A percentile compares a stretch with the other conserved stretches of the same genome.
Conservation (phyloP, 2,113 vertebrate genomes). For the Dipodomys ordii region DNA sequence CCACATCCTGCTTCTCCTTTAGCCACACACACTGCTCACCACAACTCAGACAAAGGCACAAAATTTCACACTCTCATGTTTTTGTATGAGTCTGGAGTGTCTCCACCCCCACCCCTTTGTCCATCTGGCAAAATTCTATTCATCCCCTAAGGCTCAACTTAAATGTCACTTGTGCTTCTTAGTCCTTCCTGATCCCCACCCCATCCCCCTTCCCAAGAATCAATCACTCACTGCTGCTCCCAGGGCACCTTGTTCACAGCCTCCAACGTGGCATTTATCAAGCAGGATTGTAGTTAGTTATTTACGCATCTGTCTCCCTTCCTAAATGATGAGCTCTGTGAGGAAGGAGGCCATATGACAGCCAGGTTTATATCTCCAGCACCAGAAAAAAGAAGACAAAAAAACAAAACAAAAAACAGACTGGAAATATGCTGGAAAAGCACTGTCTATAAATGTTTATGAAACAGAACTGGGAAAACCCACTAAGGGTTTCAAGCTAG, state of each 20-base stretch:
- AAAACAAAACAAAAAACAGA: neutral
- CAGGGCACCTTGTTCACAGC: conserved; percentile 40
- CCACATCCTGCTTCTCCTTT: neutral
- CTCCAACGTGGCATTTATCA: conserved; percentile 76
- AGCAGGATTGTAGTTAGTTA: conserved; percentile 66
- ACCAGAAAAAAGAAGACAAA: neutral
- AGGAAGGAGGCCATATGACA: conserved; percentile 62
- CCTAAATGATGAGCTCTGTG: conserved; percentile 70
- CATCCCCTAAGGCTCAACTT: conserved; percentile 73
- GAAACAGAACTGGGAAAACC: conserved; percentile 14
- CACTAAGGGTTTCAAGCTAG: conserved; percentile 2
- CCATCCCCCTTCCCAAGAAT: conserved; percentile 62
- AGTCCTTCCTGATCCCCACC: conserved; percentile 66
- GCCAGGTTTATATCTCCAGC: conserved; percentile 34
- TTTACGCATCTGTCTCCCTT: conserved; percentile 74
- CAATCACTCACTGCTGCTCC: conserved; percentile 70
- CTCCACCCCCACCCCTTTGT: conserved; percentile 65
- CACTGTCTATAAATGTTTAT: neutral
- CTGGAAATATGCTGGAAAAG: neutral
- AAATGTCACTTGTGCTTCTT: conserved; percentile 73
- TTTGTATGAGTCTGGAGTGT: conserved; percentile 61
- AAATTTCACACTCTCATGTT: conserved; percentile 72
- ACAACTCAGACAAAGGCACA: conserved; percentile 61
- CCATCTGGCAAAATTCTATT: conserved; percentile 80
- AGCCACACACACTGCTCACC: neutral